phyloP scores from a whole-genome alignment of 2,888 invertebrate species.

The Tolmerus cingulatus region DNA sequence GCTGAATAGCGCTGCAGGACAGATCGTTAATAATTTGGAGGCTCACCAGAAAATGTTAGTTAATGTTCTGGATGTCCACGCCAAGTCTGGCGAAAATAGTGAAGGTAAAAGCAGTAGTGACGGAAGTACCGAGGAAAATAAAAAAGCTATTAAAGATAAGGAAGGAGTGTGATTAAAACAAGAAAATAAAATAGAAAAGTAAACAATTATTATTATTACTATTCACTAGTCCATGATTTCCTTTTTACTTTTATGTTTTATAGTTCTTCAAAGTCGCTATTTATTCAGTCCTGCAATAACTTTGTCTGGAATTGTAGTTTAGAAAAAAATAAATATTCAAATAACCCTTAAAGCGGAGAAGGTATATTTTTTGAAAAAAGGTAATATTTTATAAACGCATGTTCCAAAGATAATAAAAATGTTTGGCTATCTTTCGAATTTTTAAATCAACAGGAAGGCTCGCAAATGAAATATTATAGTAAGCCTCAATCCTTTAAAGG shows the following conservation, averaged over 20 bases:
- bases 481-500: no score
- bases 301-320: no score
- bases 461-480: no score
- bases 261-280: background rate
- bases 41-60: slow-evolving; percentile 75
- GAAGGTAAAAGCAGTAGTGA: background rate
- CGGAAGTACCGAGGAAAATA: background rate
- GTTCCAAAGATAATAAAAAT: no score
- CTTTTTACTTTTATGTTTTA: background rate
- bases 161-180: background rate
- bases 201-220: background rate
- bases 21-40: slow-evolving; percentile 72
- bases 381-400: no score
- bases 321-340: no score
- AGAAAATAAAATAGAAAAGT: background rate
- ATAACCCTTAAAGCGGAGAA: no score
- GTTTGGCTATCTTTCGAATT: no score
- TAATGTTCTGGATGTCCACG: slow-evolving; percentile 71
- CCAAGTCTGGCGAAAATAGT: slow-evolving; percentile 48
- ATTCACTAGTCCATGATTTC: background rate
- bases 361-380: no score
- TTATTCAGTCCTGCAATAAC: background rate
- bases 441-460: no score
- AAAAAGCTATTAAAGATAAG: background rate
- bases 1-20: slow-evolving; percentile 71